A percentile compares a stretch with the other conserved stretches of the same genome.
These are phyloP conservation scores for Molorchus minor DNA, from an alignment of 2,888 invertebrate species.

Conservation along the genomic window DNA sequence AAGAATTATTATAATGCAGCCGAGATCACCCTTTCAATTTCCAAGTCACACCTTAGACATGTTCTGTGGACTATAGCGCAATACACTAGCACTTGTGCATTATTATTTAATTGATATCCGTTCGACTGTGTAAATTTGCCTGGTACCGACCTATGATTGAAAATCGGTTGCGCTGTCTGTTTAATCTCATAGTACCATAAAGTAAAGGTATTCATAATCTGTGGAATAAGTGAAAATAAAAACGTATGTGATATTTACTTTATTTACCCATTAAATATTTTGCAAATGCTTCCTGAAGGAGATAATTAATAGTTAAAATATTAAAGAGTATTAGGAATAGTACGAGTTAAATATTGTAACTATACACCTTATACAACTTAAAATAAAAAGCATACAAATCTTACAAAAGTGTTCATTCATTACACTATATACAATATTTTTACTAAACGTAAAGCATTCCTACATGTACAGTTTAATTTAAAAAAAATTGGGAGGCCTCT, in stretches of 20 bases:
- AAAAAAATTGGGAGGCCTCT: slow-evolving; percentile 25
- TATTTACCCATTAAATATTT: slow-evolving; percentile 43
- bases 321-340: slow-evolving; percentile 47
- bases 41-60: no score
- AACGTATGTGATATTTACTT: slow-evolving; percentile 24
- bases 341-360: slow-evolving; percentile 40
- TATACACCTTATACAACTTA: slow-evolving; percentile 40
- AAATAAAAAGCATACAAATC: slow-evolving; percentile 42
- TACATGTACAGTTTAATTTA: slow-evolving; percentile 21
- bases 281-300: slow-evolving; percentile 32
- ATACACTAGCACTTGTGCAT: no score
- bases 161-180: no score
- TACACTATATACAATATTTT: slow-evolving; percentile 38
- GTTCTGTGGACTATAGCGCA: no score
- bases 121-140: no score
- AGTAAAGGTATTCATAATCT: no score
- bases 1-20: no score
- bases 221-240: not conserved
- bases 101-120: no score
- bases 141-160: no score
- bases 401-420: slow-evolving; percentile 41
- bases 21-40: no score
- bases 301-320: slow-evolving; percentile 36
- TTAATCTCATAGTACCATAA: no score
- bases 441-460: slow-evolving; percentile 32